Evolutionary conservation across 2,113 vertebrate species (phyloP), one percentile per base, ranked within the genome.

Genomic region (Aegithalos caudatus): DNA sequence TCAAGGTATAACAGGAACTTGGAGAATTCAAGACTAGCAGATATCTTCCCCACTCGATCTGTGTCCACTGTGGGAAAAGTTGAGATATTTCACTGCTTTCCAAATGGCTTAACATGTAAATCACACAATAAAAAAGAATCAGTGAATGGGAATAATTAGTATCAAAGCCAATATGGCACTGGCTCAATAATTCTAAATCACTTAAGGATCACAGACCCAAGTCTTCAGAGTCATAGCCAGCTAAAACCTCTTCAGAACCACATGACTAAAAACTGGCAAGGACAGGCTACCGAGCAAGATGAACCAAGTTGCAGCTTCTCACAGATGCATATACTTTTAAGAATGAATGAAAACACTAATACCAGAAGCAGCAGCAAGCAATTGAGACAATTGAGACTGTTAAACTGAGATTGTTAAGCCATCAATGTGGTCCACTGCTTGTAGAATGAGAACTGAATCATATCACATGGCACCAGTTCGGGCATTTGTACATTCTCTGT

Each of bases 201-300:
- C 37, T 42, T 33, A 9, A 62, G 21, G 33, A n/a, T 47, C 27
- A 56, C 35, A 64, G 16, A 35, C 14, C 9, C 5, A 6, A 4
- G 7, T 56, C 44, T 27, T 20, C 37, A 60, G 35, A 12, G 23
- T 22, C 47, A 54, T 1, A 64, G 61, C 7, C 38, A 64, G 20
- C 28, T n/a, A 48, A 64, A 90, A 60, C 20, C 38, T 66, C n/a
- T 31, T 42, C 14, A 25, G 37, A 15, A 70, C 20, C 53, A 37
- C 2, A 2, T 25, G 20, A 56, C 16, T n/a, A 4, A 40, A 25
- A 56, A 17, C 24, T 11, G 11, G 65, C 35, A 79, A 51, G 45
- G 44, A 54, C 35, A 70, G 16, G 37, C n/a, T 12, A 33, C 9
- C 0, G 0, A 50, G 37, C 28, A 65, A 62, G 42, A 45, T 16